Evolutionary conservation across 1,140 invertebrate genomes (phyloP).

Genomic region (Chrysopa pallens): DNA sequence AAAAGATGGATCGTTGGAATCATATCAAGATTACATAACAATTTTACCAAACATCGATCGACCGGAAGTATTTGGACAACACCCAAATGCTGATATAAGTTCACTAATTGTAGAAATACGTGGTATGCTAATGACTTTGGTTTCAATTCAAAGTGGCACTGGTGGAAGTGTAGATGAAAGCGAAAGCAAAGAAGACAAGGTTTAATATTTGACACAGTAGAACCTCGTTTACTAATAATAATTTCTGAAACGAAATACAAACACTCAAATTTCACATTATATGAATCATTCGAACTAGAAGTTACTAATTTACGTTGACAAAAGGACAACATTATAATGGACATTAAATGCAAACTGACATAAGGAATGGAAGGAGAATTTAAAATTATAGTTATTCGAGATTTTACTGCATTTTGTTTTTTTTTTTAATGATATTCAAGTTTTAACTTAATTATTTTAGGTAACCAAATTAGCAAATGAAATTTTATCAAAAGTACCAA

Average conservation of each 20-base stretch:
- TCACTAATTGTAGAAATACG: slow-evolving; percentile 61
- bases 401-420: no score
- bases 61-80: slow-evolving; percentile 74
- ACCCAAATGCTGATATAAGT: slow-evolving; percentile 81
- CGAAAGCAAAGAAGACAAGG: slow-evolving; percentile 52
- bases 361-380: no score
- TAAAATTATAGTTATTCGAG: no score
- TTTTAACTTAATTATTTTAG: slow-evolving; percentile 17
- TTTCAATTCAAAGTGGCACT: slow-evolving; percentile 55
- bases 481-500: slow-evolving; percentile 49
- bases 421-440: no score
- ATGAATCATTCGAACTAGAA: no score
- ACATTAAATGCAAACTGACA: no score
- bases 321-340: no score
- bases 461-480: slow-evolving; percentile 51
- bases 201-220: slow-evolving; percentile 15
- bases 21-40: slow-evolving; percentile 59
- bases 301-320: no score
- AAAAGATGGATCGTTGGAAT: slow-evolving; percentile 57
- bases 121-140: slow-evolving; percentile 60
- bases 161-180: slow-evolving; percentile 28
- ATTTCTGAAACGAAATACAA: no score
- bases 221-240: no score
- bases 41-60: slow-evolving; percentile 55
- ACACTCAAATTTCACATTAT: no score